Conservation (phyloP, 2,113 vertebrate genomes). For the Maylandia zebra region DNA sequence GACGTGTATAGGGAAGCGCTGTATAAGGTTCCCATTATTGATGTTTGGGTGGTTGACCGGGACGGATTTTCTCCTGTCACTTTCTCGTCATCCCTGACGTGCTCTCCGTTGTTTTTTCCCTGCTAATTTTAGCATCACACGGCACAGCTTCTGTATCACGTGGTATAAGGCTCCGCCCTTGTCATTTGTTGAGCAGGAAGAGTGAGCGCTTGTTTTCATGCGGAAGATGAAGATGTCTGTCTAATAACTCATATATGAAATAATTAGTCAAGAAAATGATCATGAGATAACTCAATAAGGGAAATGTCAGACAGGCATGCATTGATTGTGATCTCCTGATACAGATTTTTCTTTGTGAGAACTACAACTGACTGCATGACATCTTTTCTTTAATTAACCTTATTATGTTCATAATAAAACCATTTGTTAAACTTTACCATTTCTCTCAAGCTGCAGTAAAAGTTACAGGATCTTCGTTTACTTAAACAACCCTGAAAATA, state of each 20-base stretch:
- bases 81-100: too few species aligned
- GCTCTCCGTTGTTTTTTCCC: too few species aligned
- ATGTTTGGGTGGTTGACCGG: too few species aligned
- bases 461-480: neutral
- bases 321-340: neutral
- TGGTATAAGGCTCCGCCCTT: too few species aligned
- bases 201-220: too few species aligned
- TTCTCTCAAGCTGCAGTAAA: neutral
- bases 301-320: neutral
- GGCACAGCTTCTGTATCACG: too few species aligned
- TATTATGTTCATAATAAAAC: neutral
- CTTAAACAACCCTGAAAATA: neutral
- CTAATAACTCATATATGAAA: neutral
- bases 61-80: too few species aligned
- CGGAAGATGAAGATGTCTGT: neutral
- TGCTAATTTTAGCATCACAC: too few species aligned
- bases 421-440: neutral
- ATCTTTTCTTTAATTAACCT: neutral
- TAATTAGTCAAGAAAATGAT: neutral
- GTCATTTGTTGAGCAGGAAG: too few species aligned
- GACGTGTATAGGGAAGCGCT: too few species aligned
- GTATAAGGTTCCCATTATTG: too few species aligned
- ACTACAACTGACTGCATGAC: neutral
- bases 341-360: neutral
- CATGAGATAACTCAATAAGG: neutral